Evolutionary conservation across 2,888 invertebrate species (phyloP).

Genomic region (Tetranychus truncatus): DNA sequence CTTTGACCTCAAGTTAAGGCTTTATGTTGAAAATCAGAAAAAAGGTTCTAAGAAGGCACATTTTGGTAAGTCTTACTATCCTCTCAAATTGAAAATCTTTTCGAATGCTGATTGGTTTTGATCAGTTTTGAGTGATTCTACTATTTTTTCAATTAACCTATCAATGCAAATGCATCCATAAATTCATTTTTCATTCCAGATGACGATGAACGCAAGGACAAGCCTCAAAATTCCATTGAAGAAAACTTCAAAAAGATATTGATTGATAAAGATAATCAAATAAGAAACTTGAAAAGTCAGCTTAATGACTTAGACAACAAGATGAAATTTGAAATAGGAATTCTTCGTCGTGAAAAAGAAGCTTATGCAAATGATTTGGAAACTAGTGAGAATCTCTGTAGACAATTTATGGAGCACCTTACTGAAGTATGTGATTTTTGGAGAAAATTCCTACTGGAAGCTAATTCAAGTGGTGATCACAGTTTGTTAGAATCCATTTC

Average conservation of each 20-base stretch:
- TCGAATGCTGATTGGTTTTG: too few relatives aligned
- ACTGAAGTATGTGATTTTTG: background rate
- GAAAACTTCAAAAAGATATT: background rate
- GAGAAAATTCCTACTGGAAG: background rate
- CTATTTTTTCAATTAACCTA: too few relatives aligned
- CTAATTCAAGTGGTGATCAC: background rate
- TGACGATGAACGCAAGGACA: too few relatives aligned
- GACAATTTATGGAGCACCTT: background rate
- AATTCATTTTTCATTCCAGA: too few relatives aligned
- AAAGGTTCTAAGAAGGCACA: background rate
- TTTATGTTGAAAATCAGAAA: slow-evolving; percentile 49
- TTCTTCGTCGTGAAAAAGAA: background rate
- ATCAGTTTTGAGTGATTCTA: too few relatives aligned
- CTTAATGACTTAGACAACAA: background rate
- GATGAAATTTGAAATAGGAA: background rate
- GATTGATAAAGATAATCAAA: background rate
- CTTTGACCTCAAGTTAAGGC: slow-evolving; percentile 70
- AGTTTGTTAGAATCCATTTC: background rate
- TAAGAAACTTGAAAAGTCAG: background rate
- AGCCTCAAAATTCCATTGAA: background rate
- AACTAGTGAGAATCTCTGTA: background rate
- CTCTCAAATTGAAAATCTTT: too few relatives aligned
- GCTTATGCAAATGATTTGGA: background rate
- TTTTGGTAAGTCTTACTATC: too few relatives aligned
- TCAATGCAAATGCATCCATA: too few relatives aligned